A percentile compares a stretch with the other conserved stretches of the same genome.
Conservation (phyloP, 2,113 vertebrate species). For the Chauna torquata region DNA sequence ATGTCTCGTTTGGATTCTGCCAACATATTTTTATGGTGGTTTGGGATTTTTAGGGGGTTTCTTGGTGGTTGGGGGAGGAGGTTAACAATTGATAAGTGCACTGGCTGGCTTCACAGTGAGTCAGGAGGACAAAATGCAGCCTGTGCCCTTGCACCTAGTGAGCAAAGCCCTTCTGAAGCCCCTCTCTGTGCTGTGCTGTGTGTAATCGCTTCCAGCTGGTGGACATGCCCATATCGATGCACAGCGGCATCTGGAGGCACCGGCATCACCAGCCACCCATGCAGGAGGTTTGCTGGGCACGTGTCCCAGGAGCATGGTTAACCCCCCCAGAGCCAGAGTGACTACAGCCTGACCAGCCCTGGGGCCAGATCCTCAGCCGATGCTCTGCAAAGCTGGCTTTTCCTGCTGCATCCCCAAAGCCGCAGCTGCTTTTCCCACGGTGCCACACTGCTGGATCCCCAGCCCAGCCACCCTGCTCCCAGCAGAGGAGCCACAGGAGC, state of each 20-base stretch:
- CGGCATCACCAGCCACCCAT: rapidly evolving
- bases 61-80: constrained; percentile 20
- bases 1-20: constrained; percentile 18
- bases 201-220: neutral
- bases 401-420: rapidly evolving
- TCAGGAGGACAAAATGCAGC: neutral
- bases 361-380: rapidly evolving
- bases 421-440: neutral
- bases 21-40: constrained; percentile 52
- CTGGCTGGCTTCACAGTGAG: neutral
- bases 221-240: neutral
- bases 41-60: constrained; percentile 69
- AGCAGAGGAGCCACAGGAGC: neutral
- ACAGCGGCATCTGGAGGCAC: neutral
- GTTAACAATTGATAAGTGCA: neutral
- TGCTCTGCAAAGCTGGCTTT: neutral
- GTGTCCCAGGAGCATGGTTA: rapidly evolving
- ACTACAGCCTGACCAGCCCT: neutral
- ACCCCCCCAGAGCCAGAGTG: neutral
- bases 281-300: neutral
- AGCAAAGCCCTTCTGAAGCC: neutral
- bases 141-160: neutral
- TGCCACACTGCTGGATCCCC: neutral
- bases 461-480: rapidly evolving
- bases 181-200: neutral